Conservation (phyloP, 2,888 invertebrate genomes). For the Scaeva pyrastri region DNA sequence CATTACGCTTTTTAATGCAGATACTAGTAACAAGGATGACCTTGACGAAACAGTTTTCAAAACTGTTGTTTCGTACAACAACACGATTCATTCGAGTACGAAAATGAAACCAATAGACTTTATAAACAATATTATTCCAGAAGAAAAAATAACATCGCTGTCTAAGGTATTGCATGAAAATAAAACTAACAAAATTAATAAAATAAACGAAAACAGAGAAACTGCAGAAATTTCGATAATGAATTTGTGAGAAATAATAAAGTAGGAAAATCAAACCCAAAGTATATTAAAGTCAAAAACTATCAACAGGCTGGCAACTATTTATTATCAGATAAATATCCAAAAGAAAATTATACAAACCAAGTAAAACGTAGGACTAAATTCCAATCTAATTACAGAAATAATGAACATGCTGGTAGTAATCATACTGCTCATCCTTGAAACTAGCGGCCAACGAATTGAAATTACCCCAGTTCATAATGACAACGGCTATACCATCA, state of each 20-base stretch:
- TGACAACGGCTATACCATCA: slow-evolving; percentile 30
- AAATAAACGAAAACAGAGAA: background rate
- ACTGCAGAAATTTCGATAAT: no score
- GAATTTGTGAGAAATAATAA: no score
- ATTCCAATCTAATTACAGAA: slow-evolving; percentile 2
- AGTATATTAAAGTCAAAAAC: no score
- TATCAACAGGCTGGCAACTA: background rate
- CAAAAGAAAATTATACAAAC: background rate
- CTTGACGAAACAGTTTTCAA: background rate
- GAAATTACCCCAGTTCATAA: slow-evolving; percentile 34
- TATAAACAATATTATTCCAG: background rate
- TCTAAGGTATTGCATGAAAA: slow-evolving; percentile 6
- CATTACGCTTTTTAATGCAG: background rate
- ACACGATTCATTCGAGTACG: background rate
- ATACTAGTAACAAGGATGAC: background rate
- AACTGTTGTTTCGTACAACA: background rate
- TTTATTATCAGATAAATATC: background rate
- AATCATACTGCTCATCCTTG: slow-evolving; percentile 7
- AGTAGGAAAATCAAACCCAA: no score
- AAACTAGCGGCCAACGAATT: slow-evolving; percentile 24
- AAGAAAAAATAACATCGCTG: background rate
- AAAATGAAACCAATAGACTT: background rate
- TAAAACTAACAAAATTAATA: background rate
- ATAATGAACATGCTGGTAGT: background rate
- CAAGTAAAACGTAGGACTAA: slow-evolving; percentile 4